Evolutionary conservation across 2,113 vertebrate species (phyloP), one percentile per base, ranked within the genome.

Genomic region (Neopipo cinnamomea): DNA sequence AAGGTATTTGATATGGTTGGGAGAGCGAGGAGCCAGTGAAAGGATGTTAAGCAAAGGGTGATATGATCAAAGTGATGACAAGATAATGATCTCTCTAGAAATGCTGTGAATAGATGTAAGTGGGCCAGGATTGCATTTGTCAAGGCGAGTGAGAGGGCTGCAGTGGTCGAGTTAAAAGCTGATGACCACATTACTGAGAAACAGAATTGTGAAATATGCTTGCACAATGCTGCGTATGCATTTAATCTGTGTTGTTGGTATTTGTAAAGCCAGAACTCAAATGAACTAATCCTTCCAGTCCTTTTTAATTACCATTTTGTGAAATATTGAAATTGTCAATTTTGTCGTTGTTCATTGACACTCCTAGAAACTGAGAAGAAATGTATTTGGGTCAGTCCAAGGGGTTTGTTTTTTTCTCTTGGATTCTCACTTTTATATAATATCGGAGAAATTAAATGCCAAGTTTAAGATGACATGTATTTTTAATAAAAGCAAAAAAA

Each of bases 71-170:
- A 93, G 66, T 71, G 56, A 37, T 84, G 80, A 66, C 70, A 85
- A 82, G 84, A 49, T 91, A 87, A 93, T 68, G 66, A 72, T 93
- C 17, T 95, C 71, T 88, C 66, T 50, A 65, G 67, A 71, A 93
- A 49, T 85, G 76, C 67, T 76, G 41, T 75, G 52, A 71, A 61
- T 33, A 50, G 47, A 17, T 7, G 1, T 63, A 85, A 72, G 52
- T 71, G 77, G 62, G 22, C 44, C 70, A 49, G 52, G 30, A 41
- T 15, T 85, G 44, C 16, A 17, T 91, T 95, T 82, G 11, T 72
- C 52, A 85, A 56, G 74, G 52, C 8, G 5, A 24, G 49, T 39
- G 70, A 72, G 89, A 67, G 12, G 22, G 3, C 71, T 91, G 41
- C 30, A 75, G 41, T 88, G 39, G 53, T 49, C 0, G 0, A 73